Evolutionary conservation across 2,113 vertebrate species (phyloP).

Genomic region (Dendropsophus ebraccatus): DNA sequence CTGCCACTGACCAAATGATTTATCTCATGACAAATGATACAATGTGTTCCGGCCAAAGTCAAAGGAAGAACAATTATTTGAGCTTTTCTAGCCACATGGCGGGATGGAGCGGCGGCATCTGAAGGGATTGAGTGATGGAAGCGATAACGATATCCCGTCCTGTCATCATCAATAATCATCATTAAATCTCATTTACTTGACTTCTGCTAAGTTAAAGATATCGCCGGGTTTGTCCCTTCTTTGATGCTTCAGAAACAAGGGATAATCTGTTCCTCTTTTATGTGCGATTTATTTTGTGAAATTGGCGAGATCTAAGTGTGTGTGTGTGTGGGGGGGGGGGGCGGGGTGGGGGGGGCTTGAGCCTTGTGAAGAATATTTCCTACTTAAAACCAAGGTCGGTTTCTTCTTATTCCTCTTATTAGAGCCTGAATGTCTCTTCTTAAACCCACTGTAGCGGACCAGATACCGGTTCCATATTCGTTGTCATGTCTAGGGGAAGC

Average conservation of each 20-base stretch:
- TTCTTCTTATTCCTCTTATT: conserved; percentile 9
- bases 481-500: background rate
- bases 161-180: conserved; percentile 43
- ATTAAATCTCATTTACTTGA: conserved; percentile 40
- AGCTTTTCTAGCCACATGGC: background rate
- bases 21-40: conserved; percentile 23
- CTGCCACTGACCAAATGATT: background rate
- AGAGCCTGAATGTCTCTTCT: background rate
- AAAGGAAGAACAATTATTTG: conserved; percentile 45
- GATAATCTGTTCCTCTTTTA: conserved; percentile 22
- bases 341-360: background rate
- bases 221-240: background rate
- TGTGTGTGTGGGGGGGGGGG: background rate
- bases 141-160: conserved; percentile 28
- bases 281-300: conserved; percentile 5
- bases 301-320: background rate
- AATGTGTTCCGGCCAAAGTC: conserved; percentile 21
- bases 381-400: background rate
- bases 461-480: background rate
- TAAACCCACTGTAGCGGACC: background rate
- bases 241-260: conserved; percentile 10
- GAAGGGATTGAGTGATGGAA: background rate
- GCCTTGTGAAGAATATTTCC: background rate
- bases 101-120: background rate
- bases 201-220: background rate